Conservation (phyloP, 2,113 vertebrate genomes). For the Chloebia gouldiae region DNA sequence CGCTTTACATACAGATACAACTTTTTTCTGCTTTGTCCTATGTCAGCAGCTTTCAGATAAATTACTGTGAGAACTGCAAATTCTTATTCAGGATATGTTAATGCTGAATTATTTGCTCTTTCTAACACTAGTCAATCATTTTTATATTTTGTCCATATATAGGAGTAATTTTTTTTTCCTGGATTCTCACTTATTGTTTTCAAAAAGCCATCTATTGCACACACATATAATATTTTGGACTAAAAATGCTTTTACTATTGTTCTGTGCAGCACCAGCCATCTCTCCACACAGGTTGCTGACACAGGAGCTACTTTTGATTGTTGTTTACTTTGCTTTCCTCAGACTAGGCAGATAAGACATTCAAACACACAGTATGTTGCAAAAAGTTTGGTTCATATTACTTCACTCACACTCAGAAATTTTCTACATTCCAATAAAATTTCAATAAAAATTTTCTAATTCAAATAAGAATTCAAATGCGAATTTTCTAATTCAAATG, state of each 20-base stretch:
- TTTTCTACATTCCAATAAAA: not conserved
- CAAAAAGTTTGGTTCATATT: not conserved
- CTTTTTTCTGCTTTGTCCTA: not conserved
- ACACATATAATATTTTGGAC: not conserved
- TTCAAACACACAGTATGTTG: not conserved
- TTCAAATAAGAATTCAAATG: not conserved
- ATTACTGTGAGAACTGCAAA: not conserved
- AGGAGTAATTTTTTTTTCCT: not conserved
- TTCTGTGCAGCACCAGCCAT: not conserved
- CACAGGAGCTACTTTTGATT: not conserved
- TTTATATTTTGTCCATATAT: not conserved
- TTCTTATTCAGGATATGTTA: not conserved
- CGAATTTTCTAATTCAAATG: not conserved
- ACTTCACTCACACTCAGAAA: not conserved
- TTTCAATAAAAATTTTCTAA: not conserved
- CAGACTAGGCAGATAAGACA: not conserved
- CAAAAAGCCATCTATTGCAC: not conserved
- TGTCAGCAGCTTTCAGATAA: not conserved
- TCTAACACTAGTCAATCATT: not conserved
- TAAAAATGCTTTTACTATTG: not conserved
- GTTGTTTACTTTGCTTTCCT: not conserved
- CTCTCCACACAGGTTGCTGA: not conserved
- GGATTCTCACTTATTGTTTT: not conserved
- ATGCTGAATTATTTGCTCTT: not conserved
- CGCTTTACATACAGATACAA: not conserved